phyloP scores from a whole-genome alignment of 2,888 invertebrate genomes.

The Chelonus formosanus region DNA sequence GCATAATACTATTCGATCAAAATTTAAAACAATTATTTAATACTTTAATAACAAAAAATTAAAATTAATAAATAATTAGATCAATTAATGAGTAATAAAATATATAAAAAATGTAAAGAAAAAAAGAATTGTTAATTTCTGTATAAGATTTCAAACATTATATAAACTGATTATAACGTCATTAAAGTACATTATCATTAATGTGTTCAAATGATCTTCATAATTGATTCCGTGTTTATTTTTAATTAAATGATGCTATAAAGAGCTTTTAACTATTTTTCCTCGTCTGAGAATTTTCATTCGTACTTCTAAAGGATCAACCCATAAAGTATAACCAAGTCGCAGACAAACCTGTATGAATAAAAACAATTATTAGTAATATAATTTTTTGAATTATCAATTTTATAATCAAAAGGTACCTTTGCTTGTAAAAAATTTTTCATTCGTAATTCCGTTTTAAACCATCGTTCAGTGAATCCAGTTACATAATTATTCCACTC shows the following conservation, averaged over 20 bases:
- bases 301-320: constrained; percentile 72
- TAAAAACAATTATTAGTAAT: constrained; percentile 15
- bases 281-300: constrained; percentile 68
- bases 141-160: too few relatives aligned
- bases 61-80: too few relatives aligned
- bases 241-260: constrained; percentile 68
- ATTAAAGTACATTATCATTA: constrained; percentile 66
- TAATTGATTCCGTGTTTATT: constrained; percentile 65
- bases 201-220: constrained; percentile 66
- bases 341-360: constrained; percentile 66
- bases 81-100: too few relatives aligned
- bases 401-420: constrained; percentile 7
- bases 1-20: too few relatives aligned
- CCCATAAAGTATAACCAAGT: constrained; percentile 72
- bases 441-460: constrained; percentile 44
- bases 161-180: constrained; percentile 48
- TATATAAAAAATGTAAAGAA: too few relatives aligned
- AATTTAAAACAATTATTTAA: too few relatives aligned
- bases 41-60: too few relatives aligned
- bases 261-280: constrained; percentile 67
- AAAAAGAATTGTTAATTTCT: too few relatives aligned
- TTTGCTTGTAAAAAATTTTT: constrained; percentile 23
- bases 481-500: constrained; percentile 67
- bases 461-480: constrained; percentile 62
- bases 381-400: neutral